phyloP scores from a whole-genome alignment of 2,888 invertebrate genomes.

The Ochropleura leucogaster region DNA sequence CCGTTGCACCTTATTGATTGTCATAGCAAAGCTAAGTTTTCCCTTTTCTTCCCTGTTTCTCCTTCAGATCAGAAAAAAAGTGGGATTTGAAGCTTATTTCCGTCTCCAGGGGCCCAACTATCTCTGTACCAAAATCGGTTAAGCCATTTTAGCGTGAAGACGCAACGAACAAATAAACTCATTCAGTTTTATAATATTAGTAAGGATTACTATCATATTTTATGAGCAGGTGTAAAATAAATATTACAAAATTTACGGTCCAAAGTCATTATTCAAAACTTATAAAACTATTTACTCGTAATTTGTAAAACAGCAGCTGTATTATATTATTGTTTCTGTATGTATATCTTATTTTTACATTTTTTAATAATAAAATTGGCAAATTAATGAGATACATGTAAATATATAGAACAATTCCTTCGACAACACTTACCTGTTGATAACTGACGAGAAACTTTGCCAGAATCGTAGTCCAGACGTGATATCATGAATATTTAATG shows the following conservation, averaged over 20 bases:
- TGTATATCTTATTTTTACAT: too few relatives aligned
- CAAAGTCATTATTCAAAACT: not conserved
- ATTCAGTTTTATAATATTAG: too few relatives aligned
- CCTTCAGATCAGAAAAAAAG: too few relatives aligned
- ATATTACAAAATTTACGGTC: not conserved
- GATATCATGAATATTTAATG: constrained; percentile 79
- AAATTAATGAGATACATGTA: not conserved
- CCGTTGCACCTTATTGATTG: too few relatives aligned
- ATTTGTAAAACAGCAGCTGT: not conserved
- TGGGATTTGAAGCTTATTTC: too few relatives aligned
- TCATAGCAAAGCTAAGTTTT: too few relatives aligned
- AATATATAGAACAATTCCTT: constrained; percentile 63
- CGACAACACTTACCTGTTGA: constrained; percentile 83
- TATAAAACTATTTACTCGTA: not conserved
- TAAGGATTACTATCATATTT: too few relatives aligned
- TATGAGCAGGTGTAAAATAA: not conserved
- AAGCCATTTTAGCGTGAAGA: too few relatives aligned
- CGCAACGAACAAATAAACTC: too few relatives aligned
- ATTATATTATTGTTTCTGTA: not conserved
- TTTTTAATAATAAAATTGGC: not conserved
- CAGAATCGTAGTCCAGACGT: constrained; percentile 68
- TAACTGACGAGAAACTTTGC: constrained; percentile 70
- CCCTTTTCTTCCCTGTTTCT: too few relatives aligned
- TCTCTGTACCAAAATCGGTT: too few relatives aligned
- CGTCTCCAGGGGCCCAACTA: too few relatives aligned